Conservation (phyloP, 2,888 invertebrate species). For the Eretmocerus hayati region DNA sequence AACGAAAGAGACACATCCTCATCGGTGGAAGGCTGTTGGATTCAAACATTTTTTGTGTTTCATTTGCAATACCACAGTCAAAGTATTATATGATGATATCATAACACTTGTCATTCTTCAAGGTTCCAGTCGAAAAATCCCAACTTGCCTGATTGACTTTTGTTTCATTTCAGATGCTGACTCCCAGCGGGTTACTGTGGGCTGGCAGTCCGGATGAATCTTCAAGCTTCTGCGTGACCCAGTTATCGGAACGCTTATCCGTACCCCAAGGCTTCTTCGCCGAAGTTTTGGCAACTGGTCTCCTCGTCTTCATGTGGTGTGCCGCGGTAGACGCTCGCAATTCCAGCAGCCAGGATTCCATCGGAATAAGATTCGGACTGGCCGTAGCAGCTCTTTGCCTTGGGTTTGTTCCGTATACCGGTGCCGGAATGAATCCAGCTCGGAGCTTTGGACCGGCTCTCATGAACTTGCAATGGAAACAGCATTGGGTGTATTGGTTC, state of each 20-base stretch:
- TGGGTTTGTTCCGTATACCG: slow-evolving; percentile 63
- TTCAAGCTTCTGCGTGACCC: slow-evolving; percentile 30
- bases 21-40: too few species aligned
- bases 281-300: slow-evolving; percentile 59
- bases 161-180: slow-evolving; percentile 33
- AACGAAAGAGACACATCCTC: too few species aligned
- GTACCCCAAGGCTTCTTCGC: slow-evolving; percentile 53
- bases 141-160: background rate
- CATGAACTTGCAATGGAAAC: slow-evolving; percentile 58
- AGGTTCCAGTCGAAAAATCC: too few species aligned
- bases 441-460: slow-evolving; percentile 66
- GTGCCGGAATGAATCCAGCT: slow-evolving; percentile 67
- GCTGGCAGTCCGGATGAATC: slow-evolving; percentile 1
- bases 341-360: slow-evolving; percentile 57
- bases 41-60: too few species aligned
- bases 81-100: too few species aligned
- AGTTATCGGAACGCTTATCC: slow-evolving; percentile 24
- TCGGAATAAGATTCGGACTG: slow-evolving; percentile 62
- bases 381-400: slow-evolving; percentile 59
- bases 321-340: slow-evolving; percentile 69
- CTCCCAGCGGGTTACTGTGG: slow-evolving; percentile 31
- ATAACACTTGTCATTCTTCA: too few species aligned
- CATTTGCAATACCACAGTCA: too few species aligned
- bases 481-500: slow-evolving; percentile 69
- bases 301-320: slow-evolving; percentile 60